Percentiles rank a stretch among this genome's conserved stretches.
These are phyloP conservation scores for Slavum lentiscoides DNA, from an alignment of 2,888 invertebrate genomes.

Conservation along the genomic window DNA sequence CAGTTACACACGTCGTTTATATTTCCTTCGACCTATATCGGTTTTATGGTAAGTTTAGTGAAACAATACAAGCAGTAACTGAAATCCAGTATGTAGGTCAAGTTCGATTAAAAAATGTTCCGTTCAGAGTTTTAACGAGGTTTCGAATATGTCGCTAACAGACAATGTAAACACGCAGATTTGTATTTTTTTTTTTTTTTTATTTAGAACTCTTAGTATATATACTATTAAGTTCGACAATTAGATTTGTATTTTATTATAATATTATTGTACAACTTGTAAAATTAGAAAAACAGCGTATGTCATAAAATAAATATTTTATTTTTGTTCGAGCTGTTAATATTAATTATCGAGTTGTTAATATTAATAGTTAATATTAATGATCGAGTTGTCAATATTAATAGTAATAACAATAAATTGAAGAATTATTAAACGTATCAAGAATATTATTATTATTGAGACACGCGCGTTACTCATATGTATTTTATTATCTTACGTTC, in stretches of 20 bases:
- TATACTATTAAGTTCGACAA: no score
- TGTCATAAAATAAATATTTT: conserved; percentile 9
- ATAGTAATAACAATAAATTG: conserved; percentile 4
- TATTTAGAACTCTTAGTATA: no score
- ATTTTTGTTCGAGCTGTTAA: no score
- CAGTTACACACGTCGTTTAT: no score
- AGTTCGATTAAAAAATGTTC: conserved; percentile 2
- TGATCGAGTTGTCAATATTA: not conserved
- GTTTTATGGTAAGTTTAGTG: no score
- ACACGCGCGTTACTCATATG: not conserved
- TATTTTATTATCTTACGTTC: not conserved
- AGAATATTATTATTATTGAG: not conserved
- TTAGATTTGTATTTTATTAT: no score
- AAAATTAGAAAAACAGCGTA: not conserved
- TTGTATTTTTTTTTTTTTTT: no score
- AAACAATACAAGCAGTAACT: not conserved
- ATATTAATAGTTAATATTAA: not conserved
- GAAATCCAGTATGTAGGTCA: not conserved
- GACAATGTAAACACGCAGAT: not conserved
- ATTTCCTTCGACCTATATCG: no score
- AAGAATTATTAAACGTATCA: not conserved
- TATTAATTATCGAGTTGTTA: no score
- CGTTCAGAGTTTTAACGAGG: not conserved
- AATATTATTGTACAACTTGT: not conserved
- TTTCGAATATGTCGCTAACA: conserved; percentile 6